Evolutionary conservation across 2,888 invertebrate genomes (phyloP).

Genomic region (Tiphia femorata): DNA sequence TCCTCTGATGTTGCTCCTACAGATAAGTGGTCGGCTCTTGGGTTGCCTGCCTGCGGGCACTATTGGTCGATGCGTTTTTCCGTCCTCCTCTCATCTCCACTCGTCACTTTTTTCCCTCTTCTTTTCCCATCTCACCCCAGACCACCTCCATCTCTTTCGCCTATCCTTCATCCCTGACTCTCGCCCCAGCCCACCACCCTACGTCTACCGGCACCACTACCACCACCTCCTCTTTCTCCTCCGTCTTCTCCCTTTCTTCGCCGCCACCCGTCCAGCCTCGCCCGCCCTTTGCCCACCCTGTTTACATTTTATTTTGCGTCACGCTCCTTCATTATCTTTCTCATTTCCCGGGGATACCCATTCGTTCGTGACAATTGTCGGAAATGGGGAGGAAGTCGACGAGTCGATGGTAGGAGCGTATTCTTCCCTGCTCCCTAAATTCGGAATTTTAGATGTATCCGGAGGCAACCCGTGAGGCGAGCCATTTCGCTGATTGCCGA

Average conservation of each 20-base stretch:
- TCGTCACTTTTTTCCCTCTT: constrained; percentile 39
- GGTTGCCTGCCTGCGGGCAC: constrained; percentile 61
- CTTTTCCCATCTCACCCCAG: constrained; percentile 26
- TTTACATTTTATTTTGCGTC: constrained; percentile 61
- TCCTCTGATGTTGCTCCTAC: constrained; percentile 65
- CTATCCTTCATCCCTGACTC: background rate
- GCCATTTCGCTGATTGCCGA: too few species aligned
- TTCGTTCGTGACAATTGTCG: constrained; percentile 51
- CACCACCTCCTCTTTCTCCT: constrained; percentile 16
- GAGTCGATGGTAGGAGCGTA: constrained; percentile 46
- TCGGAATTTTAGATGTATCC: constrained; percentile 30
- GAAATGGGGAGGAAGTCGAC: constrained; percentile 50
- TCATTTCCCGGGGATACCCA: constrained; percentile 51
- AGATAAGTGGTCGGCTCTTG: constrained; percentile 67
- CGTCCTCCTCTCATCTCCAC: constrained; percentile 44
- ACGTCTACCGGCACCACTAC: constrained; percentile 2
- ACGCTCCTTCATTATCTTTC: constrained; percentile 57
- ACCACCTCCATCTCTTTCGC: background rate
- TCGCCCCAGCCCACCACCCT: background rate
- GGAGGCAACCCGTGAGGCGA: too few species aligned
- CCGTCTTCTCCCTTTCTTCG: background rate
- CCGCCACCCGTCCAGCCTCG: background rate
- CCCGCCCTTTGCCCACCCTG: constrained; percentile 31
- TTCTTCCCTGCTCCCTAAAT: constrained; percentile 39
- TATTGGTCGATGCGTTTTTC: constrained; percentile 63